phyloP scores from a whole-genome alignment of 2,113 vertebrate genomes.

The Uropsilus gracilis region DNA sequence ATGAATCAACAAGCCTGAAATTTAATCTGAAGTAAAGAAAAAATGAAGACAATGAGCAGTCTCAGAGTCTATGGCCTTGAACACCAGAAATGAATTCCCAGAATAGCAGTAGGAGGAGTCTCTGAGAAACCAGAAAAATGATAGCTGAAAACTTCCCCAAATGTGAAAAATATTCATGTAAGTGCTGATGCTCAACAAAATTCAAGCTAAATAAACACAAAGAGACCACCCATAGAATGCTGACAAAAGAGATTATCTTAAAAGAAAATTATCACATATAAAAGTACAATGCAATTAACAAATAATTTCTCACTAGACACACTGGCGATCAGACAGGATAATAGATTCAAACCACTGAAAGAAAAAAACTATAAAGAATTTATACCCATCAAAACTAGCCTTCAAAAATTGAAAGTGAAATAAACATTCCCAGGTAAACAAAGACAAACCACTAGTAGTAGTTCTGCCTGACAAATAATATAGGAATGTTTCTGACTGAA shows the following conservation, averaged over 20 bases:
- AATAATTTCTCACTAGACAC: background rate
- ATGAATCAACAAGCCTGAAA: background rate
- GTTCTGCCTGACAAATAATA: background rate
- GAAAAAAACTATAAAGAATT: background rate
- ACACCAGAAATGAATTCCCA: too few relatives aligned
- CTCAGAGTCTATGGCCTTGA: background rate
- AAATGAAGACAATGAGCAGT: background rate
- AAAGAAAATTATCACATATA: background rate
- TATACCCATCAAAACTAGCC: background rate
- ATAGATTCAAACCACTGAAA: background rate
- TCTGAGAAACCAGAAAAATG: background rate
- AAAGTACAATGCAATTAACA: background rate
- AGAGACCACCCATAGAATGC: background rate
- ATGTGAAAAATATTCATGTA: background rate
- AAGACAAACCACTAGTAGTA: background rate
- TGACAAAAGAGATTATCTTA: background rate
- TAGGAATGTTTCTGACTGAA: background rate
- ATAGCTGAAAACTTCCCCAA: background rate
- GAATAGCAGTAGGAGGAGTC: background rate
- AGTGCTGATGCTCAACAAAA: background rate
- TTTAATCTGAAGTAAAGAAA: constrained; percentile 1
- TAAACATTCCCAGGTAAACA: background rate
- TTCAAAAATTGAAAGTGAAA: background rate
- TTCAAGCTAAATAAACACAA: background rate
- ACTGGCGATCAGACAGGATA: background rate